Evolutionary conservation across 2,888 invertebrate species (phyloP).

Genomic region (Eristalis tenax): DNA sequence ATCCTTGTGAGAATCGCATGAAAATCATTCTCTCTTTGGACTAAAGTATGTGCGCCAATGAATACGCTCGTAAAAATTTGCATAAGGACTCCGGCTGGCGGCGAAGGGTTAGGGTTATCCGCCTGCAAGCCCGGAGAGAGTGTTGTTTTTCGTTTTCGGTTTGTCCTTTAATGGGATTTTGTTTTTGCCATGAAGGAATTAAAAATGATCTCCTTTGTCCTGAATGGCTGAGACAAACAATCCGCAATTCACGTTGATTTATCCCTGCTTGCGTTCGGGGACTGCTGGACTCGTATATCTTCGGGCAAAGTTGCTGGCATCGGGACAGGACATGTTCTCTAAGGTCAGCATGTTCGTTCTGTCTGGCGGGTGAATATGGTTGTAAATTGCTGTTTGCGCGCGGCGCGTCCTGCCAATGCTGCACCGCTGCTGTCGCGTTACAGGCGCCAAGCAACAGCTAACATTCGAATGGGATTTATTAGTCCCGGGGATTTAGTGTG

Average conservation of each 20-base stretch:
- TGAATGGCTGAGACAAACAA: constrained; percentile 39
- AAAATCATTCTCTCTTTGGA: constrained; percentile 68
- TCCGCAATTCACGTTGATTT: constrained; percentile 66
- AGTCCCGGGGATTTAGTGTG: constrained; percentile 60
- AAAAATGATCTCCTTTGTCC: constrained; percentile 67
- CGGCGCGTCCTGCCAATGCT: constrained; percentile 20
- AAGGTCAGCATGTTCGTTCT: constrained; percentile 50
- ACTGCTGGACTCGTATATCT: constrained; percentile 59
- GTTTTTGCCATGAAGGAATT: constrained; percentile 65
- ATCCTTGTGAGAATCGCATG: constrained; percentile 60
- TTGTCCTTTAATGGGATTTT: constrained; percentile 64
- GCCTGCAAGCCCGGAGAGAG: not conserved
- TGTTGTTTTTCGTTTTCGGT: not conserved
- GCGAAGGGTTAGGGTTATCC: not conserved
- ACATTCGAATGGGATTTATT: constrained; percentile 71
- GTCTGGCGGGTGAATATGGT: constrained; percentile 52
- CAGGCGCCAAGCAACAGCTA: constrained; percentile 72
- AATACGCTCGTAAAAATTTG: constrained; percentile 69
- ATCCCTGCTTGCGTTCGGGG: constrained; percentile 39
- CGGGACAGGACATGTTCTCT: constrained; percentile 34
- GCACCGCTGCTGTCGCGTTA: constrained; percentile 62
- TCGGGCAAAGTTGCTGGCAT: constrained; percentile 34
- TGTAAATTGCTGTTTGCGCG: constrained; percentile 1
- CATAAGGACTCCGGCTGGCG: constrained; percentile 42
- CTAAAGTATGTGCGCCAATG: constrained; percentile 70